A percentile compares a stretch with the other conserved stretches of the same genome.
phyloP scores from a whole-genome alignment of 2,888 invertebrate genomes.

The Artemia sp. region DNA sequence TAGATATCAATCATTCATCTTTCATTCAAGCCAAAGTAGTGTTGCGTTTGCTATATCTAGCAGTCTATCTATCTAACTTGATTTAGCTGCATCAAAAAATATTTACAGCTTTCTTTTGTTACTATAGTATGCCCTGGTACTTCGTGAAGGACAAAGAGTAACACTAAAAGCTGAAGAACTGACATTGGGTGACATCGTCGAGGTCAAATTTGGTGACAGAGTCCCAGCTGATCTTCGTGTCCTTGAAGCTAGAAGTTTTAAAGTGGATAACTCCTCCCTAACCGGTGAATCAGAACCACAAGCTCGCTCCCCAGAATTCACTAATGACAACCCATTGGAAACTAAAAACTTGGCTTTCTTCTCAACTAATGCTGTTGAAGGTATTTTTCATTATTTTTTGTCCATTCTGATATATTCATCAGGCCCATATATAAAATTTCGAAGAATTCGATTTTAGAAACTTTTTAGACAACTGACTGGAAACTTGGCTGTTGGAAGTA shows the following conservation, averaged over 20 bases:
- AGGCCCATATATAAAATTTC: too few relatives aligned
- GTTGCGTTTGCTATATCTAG: too few relatives aligned
- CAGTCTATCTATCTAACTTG: too few relatives aligned
- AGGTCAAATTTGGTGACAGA: conserved; percentile 42
- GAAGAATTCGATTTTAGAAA: too few relatives aligned
- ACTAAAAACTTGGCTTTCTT: conserved; percentile 63
- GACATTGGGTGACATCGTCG: conserved; percentile 50
- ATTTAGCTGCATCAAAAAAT: too few relatives aligned
- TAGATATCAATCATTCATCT: too few relatives aligned
- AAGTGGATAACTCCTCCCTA: conserved; percentile 48
- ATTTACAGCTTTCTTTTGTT: too few relatives aligned
- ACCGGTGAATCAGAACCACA: conserved; percentile 53
- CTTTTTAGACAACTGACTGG: too few relatives aligned
- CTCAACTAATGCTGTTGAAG: conserved; percentile 59
- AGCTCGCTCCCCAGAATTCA: conserved; percentile 34
- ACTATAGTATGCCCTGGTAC: conserved; percentile 66
- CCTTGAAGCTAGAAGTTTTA: conserved; percentile 39
- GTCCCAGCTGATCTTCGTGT: conserved; percentile 42
- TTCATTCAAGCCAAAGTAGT: too few relatives aligned
- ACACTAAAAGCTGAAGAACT: conserved; percentile 83
- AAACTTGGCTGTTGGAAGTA: too few relatives aligned
- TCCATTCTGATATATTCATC: too few relatives aligned
- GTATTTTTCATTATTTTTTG: conserved; percentile 29
- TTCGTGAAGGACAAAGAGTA: conserved; percentile 83
- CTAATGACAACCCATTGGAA: conserved; percentile 39